phyloP scores from a whole-genome alignment of 2,888 invertebrate species.

The Rhorus exstirpatorius region DNA sequence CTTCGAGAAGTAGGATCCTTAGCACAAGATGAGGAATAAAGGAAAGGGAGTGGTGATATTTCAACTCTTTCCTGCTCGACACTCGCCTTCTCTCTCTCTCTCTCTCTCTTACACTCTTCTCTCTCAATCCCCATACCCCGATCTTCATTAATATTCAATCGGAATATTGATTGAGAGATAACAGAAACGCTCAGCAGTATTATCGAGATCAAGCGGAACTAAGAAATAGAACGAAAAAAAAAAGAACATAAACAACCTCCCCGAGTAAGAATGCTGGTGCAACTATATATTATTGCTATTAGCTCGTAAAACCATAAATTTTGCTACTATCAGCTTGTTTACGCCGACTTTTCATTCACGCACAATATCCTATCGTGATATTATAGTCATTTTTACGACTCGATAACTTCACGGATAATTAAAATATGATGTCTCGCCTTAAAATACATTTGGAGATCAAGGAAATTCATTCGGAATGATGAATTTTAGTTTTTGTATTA shows the following conservation, averaged over 20 bases:
- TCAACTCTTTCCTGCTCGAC: constrained; percentile 15
- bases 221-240: neutral
- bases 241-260: no score
- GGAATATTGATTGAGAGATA: constrained; percentile 61
- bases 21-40: constrained; percentile 3
- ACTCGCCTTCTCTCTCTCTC: neutral
- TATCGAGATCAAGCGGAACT: constrained; percentile 42
- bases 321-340: neutral
- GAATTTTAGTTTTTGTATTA: no score
- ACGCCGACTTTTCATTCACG: neutral
- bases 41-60: constrained; percentile 27
- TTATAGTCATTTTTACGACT: no score
- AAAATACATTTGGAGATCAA: no score
- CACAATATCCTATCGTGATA: no score
- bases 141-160: constrained; percentile 62
- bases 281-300: neutral
- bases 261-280: no score
- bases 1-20: constrained; percentile 41
- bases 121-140: constrained; percentile 35
- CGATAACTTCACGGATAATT: no score
- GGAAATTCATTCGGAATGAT: no score
- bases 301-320: neutral
- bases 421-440: no score
- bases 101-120: no score
- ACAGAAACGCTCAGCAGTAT: constrained; percentile 24